These are phyloP conservation scores for Prenolepis imparis DNA, from an alignment of 2,888 invertebrate species.

Conservation along the genomic window DNA sequence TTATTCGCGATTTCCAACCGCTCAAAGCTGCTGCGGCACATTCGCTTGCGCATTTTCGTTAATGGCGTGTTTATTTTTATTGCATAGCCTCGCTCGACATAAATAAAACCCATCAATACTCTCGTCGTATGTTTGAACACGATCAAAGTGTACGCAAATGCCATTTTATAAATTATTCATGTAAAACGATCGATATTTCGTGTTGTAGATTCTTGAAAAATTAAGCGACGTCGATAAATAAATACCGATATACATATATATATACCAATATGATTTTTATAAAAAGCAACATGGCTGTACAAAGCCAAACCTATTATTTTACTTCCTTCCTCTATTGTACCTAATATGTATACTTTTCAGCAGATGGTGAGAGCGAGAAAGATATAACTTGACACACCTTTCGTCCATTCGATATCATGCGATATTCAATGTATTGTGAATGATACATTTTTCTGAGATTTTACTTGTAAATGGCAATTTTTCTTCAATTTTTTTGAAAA, in stretches of 20 bases:
- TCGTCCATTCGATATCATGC: background rate
- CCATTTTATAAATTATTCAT: conserved; percentile 60
- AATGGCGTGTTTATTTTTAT: conserved; percentile 55
- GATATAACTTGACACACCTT: background rate
- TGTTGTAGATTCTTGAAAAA: conserved; percentile 11
- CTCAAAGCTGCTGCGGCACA: background rate
- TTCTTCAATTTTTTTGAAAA: background rate
- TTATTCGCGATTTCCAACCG: conserved; percentile 27
- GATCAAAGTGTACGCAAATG: conserved; percentile 41
- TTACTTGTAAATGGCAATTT: background rate
- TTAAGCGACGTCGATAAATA: conserved; percentile 23
- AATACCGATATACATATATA: background rate
- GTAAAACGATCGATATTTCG: conserved; percentile 21
- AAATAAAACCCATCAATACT: conserved; percentile 45
- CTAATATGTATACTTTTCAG: background rate
- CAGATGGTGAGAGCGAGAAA: background rate
- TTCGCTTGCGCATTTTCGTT: conserved; percentile 34
- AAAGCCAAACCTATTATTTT: background rate
- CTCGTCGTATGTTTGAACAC: conserved; percentile 17
- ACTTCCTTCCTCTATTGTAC: background rate
- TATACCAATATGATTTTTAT: too few species aligned
- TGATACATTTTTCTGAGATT: background rate
- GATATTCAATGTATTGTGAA: background rate
- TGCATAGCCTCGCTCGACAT: conserved; percentile 17
- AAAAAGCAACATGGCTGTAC: background rate